Evolutionary conservation across 2,113 vertebrate species (phyloP).

Genomic region (Heliornis fulica): DNA sequence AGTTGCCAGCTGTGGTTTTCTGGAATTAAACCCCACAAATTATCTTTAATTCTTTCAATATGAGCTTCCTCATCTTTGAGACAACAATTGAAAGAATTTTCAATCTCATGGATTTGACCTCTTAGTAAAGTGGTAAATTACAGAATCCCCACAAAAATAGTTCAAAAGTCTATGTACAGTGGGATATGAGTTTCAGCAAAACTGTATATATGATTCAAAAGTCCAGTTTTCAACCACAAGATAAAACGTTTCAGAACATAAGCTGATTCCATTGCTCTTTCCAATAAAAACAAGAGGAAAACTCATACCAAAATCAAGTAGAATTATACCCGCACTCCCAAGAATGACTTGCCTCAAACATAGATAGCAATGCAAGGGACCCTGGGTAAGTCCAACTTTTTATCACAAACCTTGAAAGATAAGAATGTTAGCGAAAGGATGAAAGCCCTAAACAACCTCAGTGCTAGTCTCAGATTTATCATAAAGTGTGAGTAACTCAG

Average conservation of each 20-base stretch:
- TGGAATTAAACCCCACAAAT: neutral
- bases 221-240: neutral
- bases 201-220: neutral
- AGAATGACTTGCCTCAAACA: neutral
- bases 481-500: neutral
- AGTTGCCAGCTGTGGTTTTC: neutral
- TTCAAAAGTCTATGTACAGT: neutral
- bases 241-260: neutral
- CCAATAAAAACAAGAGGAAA: neutral
- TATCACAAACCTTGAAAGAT: conserved; percentile 5
- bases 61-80: neutral
- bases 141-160: neutral
- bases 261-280: neutral
- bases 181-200: neutral
- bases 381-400: neutral
- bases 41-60: neutral
- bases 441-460: neutral
- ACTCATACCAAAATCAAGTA: neutral
- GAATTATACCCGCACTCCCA: neutral
- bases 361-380: neutral
- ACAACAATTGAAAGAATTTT: neutral
- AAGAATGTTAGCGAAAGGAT: neutral
- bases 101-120: neutral
- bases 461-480: neutral
- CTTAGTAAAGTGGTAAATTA: neutral